These are phyloP conservation scores for Pseudomyrmex concolor DNA, from an alignment of 1,140 invertebrate genomes.

Conservation along the genomic window DNA sequence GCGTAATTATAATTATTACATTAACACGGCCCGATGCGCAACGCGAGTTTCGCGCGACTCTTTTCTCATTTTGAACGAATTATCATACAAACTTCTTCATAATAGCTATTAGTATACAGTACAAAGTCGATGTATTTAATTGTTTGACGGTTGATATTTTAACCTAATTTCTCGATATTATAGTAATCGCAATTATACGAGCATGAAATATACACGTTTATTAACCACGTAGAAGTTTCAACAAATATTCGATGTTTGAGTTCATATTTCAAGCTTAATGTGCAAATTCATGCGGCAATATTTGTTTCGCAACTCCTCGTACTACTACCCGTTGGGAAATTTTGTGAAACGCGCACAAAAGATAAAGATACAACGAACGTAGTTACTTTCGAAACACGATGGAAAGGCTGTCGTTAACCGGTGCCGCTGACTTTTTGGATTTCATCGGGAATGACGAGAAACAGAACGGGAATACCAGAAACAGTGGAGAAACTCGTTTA, in stretches of 20 bases:
- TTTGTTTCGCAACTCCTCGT: background rate
- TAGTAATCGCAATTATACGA: conserved; percentile 17
- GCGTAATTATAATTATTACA: conserved; percentile 22
- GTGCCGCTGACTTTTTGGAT: conserved; percentile 4
- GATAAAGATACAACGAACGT: background rate
- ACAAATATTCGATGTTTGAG: background rate
- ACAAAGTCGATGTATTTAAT: conserved; percentile 34
- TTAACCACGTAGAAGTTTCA: conserved; percentile 18
- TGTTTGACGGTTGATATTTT: conserved; percentile 21
- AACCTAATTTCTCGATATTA: conserved; percentile 17
- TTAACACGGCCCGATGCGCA: conserved; percentile 12
- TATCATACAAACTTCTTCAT: conserved; percentile 9
- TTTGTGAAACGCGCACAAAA: background rate
- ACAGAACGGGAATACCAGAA: background rate
- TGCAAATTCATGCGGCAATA: background rate
- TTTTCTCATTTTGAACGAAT: conserved; percentile 14
- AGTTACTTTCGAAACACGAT: conserved; percentile 10
- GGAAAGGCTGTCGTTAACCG: background rate
- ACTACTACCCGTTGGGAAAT: background rate
- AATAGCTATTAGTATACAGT: conserved; percentile 37
- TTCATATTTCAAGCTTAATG: conserved; percentile 14
- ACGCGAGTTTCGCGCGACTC: conserved; percentile 8
- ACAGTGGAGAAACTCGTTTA: conserved; percentile 38
- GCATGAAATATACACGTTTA: conserved; percentile 22
- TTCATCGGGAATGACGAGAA: background rate